A percentile compares a stretch with the other conserved stretches of the same genome.
Evolutionary conservation across 2,113 vertebrate species (phyloP).

Genomic region (Oncorhynchus clarkii): DNA sequence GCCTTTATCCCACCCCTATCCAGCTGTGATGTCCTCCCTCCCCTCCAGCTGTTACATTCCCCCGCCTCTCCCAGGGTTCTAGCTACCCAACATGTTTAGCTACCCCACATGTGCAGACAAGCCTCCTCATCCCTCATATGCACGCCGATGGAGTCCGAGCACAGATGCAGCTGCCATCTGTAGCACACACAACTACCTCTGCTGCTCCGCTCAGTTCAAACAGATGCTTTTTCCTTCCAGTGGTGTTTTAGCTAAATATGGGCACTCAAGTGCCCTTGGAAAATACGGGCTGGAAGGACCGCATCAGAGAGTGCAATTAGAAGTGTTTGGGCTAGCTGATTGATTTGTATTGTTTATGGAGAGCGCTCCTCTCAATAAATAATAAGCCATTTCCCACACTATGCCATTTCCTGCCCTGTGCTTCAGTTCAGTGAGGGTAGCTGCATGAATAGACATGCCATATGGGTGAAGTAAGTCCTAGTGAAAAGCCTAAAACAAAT

Average conservation of each 20-base stretch:
- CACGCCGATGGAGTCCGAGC: background rate
- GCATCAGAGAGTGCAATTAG: constrained; percentile 30
- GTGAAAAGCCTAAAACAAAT: constrained; percentile 10
- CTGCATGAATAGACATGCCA: constrained; percentile 41
- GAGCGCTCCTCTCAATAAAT: constrained; percentile 34
- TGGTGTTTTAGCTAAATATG: constrained; percentile 31
- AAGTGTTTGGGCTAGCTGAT: constrained; percentile 4
- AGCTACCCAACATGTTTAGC: background rate
- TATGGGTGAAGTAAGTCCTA: constrained; percentile 27
- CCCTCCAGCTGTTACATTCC: background rate
- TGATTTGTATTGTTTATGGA: background rate
- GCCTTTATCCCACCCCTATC: background rate
- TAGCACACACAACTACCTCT: background rate
- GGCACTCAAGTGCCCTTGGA: constrained; percentile 28
- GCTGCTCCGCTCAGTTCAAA: constrained; percentile 12
- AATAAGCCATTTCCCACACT: constrained; percentile 26
- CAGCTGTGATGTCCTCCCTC: background rate
- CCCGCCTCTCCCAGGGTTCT: background rate
- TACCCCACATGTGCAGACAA: background rate
- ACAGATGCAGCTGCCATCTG: constrained; percentile 7
- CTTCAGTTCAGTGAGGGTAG: constrained; percentile 24
- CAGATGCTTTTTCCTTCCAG: constrained; percentile 25
- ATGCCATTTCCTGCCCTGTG: constrained; percentile 20
- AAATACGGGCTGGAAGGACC: constrained; percentile 17
- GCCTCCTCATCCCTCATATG: background rate